phyloP scores from a whole-genome alignment of 2,797 vertebrate genomes.

The Anabas testudineus region DNA sequence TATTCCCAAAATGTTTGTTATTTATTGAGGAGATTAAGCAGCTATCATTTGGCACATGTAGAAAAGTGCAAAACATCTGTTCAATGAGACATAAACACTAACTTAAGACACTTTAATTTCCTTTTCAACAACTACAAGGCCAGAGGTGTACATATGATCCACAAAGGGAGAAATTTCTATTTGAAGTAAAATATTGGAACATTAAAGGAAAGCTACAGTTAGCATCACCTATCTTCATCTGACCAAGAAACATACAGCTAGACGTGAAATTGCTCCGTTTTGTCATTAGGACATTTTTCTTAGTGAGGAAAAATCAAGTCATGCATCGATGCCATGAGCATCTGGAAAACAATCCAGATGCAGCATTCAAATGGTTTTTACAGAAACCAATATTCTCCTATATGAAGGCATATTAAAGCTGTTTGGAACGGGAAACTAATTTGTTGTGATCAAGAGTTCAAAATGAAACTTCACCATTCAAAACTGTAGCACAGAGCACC shows the following conservation, averaged over 20 bases:
- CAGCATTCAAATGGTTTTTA: conserved; percentile 2
- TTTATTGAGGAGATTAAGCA: conserved; percentile 66
- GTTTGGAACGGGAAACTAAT: conserved; percentile 23
- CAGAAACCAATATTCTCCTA: not conserved
- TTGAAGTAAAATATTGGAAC: conserved; percentile 16
- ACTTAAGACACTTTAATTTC: conserved; percentile 16
- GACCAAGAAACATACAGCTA: conserved; percentile 1
- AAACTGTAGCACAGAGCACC: not conserved
- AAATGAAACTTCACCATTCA: not conserved
- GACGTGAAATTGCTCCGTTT: conserved; percentile 52
- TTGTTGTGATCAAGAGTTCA: conserved; percentile 7
- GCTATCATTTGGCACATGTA: conserved; percentile 70
- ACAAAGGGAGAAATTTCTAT: conserved; percentile 1
- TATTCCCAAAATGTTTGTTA: not conserved
- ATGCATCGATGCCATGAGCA: not conserved
- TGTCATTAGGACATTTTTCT: conserved; percentile 20
- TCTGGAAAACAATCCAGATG: conserved; percentile 6
- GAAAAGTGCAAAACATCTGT: conserved; percentile 63
- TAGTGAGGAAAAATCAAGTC: conserved; percentile 4
- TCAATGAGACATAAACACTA: conserved; percentile 26
- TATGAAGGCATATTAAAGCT: conserved; percentile 14
- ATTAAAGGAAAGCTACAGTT: conserved; percentile 11
- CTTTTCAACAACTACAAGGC: conserved; percentile 4
- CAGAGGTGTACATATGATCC: conserved; percentile 6
- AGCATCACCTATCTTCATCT: not conserved